Evolutionary conservation across 2,888 invertebrate species (phyloP).

Genomic region (Melieria picta): DNA sequence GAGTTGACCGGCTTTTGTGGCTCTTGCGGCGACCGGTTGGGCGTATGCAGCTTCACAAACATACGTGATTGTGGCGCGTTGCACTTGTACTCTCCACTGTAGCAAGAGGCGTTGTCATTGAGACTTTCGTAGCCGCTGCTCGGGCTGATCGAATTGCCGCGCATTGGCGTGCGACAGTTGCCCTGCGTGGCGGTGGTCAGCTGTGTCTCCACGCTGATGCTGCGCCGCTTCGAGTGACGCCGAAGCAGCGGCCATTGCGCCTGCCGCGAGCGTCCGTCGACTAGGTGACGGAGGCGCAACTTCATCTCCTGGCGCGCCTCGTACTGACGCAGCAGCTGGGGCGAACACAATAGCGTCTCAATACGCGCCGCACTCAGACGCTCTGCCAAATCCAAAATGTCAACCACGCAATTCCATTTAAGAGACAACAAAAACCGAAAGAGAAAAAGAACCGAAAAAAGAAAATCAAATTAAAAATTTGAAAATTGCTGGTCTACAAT

Average conservation of each 20-base stretch:
- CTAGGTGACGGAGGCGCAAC: constrained; percentile 27
- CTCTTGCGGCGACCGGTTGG: neutral
- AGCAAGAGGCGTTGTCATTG: constrained; percentile 42
- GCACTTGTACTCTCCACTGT: constrained; percentile 32
- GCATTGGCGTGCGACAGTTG: constrained; percentile 24
- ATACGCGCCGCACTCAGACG: constrained; percentile 62
- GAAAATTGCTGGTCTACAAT: constrained; percentile 15
- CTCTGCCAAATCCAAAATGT: constrained; percentile 57
- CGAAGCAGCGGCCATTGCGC: neutral
- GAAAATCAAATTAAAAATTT: constrained; percentile 43
- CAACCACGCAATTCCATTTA: constrained; percentile 42
- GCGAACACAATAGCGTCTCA: constrained; percentile 56
- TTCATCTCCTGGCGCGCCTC: constrained; percentile 44
- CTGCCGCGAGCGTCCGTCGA: neutral
- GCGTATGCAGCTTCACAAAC: neutral
- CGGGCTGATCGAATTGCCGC: constrained; percentile 47
- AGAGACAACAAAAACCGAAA: constrained; percentile 48
- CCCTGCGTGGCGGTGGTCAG: constrained; percentile 7
- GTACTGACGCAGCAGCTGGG: constrained; percentile 53
- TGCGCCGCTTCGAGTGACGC: constrained; percentile 3
- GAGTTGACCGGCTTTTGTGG: constrained; percentile 31
- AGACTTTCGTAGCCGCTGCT: constrained; percentile 62
- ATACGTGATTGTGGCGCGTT: constrained; percentile 29
- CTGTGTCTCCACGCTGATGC: constrained; percentile 17
- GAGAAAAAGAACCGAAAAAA: constrained; percentile 51